Percentiles rank a stretch among this genome's conserved stretches.
Conservation (phyloP, 2,888 invertebrate species). For the Ethmia dodecea region DNA sequence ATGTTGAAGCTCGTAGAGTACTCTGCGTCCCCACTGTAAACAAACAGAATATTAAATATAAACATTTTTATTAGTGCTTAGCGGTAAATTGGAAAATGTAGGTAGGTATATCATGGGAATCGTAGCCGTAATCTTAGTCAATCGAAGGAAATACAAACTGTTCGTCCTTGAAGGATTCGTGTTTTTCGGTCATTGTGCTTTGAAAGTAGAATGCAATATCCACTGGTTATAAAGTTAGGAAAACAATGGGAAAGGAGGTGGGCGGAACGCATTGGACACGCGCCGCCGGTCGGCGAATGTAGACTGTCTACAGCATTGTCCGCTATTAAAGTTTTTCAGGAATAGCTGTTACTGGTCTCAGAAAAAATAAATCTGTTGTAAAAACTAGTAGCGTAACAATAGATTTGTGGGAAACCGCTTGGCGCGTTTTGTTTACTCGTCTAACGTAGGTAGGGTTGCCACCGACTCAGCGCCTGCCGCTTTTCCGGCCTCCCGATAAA, state of each 20-base stretch:
- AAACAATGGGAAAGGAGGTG: slow-evolving; percentile 44
- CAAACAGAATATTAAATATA: slow-evolving; percentile 19
- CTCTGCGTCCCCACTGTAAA: slow-evolving; percentile 63
- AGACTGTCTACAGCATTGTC: slow-evolving; percentile 11
- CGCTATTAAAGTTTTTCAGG: slow-evolving; percentile 24
- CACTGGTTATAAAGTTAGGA: slow-evolving; percentile 37
- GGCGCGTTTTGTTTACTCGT: too few relatives aligned
- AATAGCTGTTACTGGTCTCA: slow-evolving; percentile 28
- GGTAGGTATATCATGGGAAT: too few relatives aligned
- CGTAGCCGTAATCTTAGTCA: too few relatives aligned
- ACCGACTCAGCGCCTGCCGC: too few relatives aligned
- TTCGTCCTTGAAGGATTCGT: slow-evolving; percentile 30
- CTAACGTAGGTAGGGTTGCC: too few relatives aligned
- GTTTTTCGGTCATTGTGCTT: slow-evolving; percentile 38
- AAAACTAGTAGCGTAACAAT: slow-evolving; percentile 8
- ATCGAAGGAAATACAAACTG: slow-evolving; percentile 24
- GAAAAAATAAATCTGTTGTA: slow-evolving; percentile 14
- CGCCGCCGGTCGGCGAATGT: slow-evolving; percentile 20
- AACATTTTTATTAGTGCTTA: not conserved
- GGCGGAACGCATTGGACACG: slow-evolving; percentile 30
- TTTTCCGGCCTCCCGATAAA: too few relatives aligned
- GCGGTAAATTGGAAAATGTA: too few relatives aligned
- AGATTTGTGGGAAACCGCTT: not conserved
- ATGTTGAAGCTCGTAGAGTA: slow-evolving; percentile 65
- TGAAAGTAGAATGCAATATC: slow-evolving; percentile 45